Percentiles rank a stretch among this genome's conserved stretches.
These are phyloP conservation scores for Rousettus madagascariensis DNA, from an alignment of 2,797 vertebrate genomes.

Conservation along the genomic window DNA sequence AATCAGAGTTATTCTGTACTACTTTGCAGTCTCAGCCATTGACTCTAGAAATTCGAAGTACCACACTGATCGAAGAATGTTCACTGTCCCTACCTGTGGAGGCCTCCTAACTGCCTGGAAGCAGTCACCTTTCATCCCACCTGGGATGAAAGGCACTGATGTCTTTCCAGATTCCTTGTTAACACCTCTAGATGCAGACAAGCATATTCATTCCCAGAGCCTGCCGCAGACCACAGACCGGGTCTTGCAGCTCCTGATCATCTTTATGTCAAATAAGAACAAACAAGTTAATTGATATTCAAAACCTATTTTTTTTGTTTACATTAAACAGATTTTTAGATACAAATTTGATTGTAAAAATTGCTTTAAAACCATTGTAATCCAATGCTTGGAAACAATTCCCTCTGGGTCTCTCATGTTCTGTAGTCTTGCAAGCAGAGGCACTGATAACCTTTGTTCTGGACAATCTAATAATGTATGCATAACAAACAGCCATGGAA, in stretches of 20 bases:
- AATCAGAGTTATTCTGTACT: not conserved
- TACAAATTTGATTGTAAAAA: not conserved
- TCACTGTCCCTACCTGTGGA: not conserved
- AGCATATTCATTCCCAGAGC: not conserved
- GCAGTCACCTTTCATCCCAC: not conserved
- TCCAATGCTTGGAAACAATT: not conserved
- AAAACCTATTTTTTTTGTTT: not conserved
- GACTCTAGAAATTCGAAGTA: not conserved
- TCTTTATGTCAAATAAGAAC: not conserved
- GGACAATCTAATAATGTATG: not conserved
- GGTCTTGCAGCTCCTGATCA: not conserved
- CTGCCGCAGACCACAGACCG: not conserved
- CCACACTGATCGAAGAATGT: not conserved
- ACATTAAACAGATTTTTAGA: not conserved
- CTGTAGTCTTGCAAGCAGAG: not conserved
- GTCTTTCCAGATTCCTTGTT: not conserved
- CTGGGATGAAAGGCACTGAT: not conserved
- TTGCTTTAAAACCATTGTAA: not conserved
- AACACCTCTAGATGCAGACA: not conserved
- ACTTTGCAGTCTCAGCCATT: not conserved
- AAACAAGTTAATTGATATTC: conserved; percentile 1
- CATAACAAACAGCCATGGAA: not conserved
- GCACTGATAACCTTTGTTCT: not conserved
- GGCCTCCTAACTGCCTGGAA: not conserved
- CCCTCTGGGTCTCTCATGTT: not conserved